Evolutionary conservation across 2,888 invertebrate species (phyloP), one percentile per base, ranked within the genome.

Genomic region (Netelia inedita): DNA sequence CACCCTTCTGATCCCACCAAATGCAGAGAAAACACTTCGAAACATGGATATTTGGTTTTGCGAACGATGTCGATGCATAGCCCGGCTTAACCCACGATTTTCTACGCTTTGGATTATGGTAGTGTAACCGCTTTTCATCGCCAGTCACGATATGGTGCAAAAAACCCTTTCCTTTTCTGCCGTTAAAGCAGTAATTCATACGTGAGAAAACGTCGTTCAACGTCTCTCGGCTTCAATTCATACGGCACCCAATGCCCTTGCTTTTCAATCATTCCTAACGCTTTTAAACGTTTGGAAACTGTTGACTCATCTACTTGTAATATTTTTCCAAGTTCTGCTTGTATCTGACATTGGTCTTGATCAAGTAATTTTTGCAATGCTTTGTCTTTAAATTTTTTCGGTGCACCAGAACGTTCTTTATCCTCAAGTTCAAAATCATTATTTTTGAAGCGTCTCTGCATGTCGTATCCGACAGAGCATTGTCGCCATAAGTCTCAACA

Each of bases 11-110:
- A 63, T 63, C 63, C 63, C n/a, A 63, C 63, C 35, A 63, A 28
- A 63, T 63, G n/a, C 23, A 35, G 14, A 63, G 35, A 14, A 63
- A 14, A 16, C 41, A 1, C n/a, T 65, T 65, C 1, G 41, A 65
- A 1, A 8, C 41, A 16, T 65, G 41, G 9, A 43, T 65, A 65
- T 65, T 65, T 16, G 2, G 65, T 41, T 65, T 65, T 16, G 65
- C 8, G 76, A 84, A 87, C 71, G 66, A 73, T 9, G 65, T 8
- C 2, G 41, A 14, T 35, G n/a, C 19, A 43, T 66, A 1, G 10
- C 41, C 80, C 35, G 83, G 88, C 81, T 73, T 76, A 61, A 28
- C 87, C 82, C 85, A 88, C 66, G 87, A 87, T 86, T 61, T 50
- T 50, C 50, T 50, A 50, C 10, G 10, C 50, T 50, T 50, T n/a